phyloP scores from a whole-genome alignment of 2,113 vertebrate species.

The Leiothrix lutea region DNA sequence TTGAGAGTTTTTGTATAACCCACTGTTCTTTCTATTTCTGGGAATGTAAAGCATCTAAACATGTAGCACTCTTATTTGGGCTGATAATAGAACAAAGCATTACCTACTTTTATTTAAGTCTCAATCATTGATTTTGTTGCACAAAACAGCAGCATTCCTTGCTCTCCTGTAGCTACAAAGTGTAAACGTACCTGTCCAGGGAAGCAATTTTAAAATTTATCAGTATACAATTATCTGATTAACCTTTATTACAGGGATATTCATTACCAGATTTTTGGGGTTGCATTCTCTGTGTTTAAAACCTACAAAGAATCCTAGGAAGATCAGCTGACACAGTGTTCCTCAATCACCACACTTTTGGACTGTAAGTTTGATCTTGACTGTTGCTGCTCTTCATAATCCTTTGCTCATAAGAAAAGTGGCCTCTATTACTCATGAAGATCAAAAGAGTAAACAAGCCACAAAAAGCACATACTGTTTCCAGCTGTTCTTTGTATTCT shows the following conservation, averaged over 20 bases:
- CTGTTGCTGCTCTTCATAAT: background rate
- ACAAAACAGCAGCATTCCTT: background rate
- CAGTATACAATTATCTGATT: background rate
- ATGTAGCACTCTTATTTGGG: background rate
- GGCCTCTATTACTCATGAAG: background rate
- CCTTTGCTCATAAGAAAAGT: background rate
- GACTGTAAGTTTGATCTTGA: background rate
- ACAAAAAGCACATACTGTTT: background rate
- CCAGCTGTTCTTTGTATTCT: background rate
- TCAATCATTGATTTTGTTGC: background rate
- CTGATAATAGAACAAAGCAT: background rate
- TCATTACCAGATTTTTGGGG: background rate
- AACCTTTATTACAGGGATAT: background rate
- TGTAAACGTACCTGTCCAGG: background rate
- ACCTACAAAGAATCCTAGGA: background rate
- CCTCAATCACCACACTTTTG: background rate
- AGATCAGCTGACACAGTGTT: background rate
- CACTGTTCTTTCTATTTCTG: background rate
- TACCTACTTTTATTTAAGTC: background rate
- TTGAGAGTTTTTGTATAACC: background rate
- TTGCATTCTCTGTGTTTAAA: background rate
- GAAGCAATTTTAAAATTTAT: background rate
- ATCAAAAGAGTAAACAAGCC: background rate
- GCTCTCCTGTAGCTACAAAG: background rate
- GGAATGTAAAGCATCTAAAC: background rate